phyloP scores from a whole-genome alignment of 2,797 vertebrate genomes.

The Astyanax mexicanus region DNA sequence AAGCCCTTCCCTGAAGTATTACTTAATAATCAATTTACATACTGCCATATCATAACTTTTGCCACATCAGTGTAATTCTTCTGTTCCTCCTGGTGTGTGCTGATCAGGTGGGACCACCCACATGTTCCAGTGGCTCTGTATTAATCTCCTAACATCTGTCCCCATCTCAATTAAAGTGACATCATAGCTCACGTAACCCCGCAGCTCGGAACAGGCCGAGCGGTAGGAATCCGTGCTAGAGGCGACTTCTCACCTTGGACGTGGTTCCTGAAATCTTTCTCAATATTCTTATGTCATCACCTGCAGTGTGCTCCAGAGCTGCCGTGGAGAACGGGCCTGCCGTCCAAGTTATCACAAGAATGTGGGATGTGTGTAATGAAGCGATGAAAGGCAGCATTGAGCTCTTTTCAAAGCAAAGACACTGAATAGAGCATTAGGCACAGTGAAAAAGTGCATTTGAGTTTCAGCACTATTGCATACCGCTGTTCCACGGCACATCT shows the following conservation, averaged over 20 bases:
- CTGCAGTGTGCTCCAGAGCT: slow-evolving; percentile 45
- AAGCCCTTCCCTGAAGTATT: too few relatives aligned
- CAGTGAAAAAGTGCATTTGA: slow-evolving; percentile 5
- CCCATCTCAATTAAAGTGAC: slow-evolving; percentile 30
- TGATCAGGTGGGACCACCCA: slow-evolving; percentile 20
- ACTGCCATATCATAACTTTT: too few relatives aligned
- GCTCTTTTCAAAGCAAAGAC: slow-evolving; percentile 22
- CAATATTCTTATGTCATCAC: slow-evolving; percentile 57
- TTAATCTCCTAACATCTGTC: slow-evolving; percentile 35
- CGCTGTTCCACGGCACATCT: neutral
- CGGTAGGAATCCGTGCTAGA: slow-evolving; percentile 3
- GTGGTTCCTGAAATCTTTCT: slow-evolving; percentile 48
- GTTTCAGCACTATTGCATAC: neutral
- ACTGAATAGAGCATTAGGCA: slow-evolving; percentile 1
- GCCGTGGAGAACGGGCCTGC: slow-evolving; percentile 41
- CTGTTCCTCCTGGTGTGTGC: too few relatives aligned
- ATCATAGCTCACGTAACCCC: slow-evolving; percentile 49
- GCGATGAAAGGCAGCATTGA: slow-evolving; percentile 53
- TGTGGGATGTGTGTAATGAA: slow-evolving; percentile 61
- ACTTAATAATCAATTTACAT: too few relatives aligned
- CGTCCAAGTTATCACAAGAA: slow-evolving; percentile 58
- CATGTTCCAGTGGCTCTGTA: neutral
- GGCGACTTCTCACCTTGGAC: slow-evolving; percentile 45
- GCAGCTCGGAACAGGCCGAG: slow-evolving; percentile 35
- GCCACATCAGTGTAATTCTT: too few relatives aligned